These are phyloP conservation scores for Athene cunicularia DNA, from an alignment of 2,113 vertebrate species.

Conservation along the genomic window DNA sequence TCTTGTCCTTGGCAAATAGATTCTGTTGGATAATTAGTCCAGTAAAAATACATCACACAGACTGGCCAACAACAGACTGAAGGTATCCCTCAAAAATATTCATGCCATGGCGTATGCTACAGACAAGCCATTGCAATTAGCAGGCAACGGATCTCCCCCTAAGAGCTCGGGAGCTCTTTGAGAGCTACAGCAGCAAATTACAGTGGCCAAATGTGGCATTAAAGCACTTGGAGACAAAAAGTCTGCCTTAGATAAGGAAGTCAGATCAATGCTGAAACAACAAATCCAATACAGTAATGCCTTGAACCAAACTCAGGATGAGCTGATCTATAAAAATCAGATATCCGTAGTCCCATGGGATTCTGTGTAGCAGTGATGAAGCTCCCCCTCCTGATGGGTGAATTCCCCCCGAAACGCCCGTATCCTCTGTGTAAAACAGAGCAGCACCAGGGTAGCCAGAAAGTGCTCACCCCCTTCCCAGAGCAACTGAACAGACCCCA, in stretches of 20 bases:
- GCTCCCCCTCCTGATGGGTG: neutral
- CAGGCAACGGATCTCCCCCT: neutral
- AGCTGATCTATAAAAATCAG: neutral
- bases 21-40: neutral
- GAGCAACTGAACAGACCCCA: fast-evolving
- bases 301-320: neutral
- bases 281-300: neutral
- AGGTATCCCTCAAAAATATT: neutral
- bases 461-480: neutral
- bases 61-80: neutral
- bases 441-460: neutral
- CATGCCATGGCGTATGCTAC: neutral
- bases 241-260: constrained; percentile 14
- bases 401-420: neutral
- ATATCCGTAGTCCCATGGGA: neutral
- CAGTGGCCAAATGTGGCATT: neutral
- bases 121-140: neutral
- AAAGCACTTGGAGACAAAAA: constrained; percentile 16
- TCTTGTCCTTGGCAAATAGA: neutral
- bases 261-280: neutral
- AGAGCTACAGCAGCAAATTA: neutral
- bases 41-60: neutral
- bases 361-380: neutral
- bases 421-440: neutral
- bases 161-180: neutral